Evolutionary conservation across 2,888 invertebrate species (phyloP).

Genomic region (Mystacides longicornis): DNA sequence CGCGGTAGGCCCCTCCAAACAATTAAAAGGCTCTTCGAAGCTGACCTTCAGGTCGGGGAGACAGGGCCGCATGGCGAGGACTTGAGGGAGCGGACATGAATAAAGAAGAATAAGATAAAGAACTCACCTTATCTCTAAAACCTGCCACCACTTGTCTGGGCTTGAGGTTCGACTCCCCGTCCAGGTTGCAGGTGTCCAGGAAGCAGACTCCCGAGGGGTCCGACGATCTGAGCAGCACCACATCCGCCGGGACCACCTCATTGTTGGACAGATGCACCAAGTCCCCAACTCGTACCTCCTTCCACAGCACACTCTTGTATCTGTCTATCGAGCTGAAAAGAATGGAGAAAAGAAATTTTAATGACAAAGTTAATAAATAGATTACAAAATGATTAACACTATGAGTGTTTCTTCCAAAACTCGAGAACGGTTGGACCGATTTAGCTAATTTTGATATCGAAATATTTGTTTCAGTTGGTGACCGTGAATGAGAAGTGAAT

Average conservation of each 20-base stretch:
- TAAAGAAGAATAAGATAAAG: neutral
- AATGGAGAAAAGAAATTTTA: neutral
- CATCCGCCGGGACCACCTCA: slow-evolving; percentile 94
- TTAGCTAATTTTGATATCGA: too few relatives aligned
- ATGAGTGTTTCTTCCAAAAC: too few relatives aligned
- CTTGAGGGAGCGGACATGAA: neutral
- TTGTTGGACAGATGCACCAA: slow-evolving; percentile 93
- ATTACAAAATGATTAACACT: too few relatives aligned
- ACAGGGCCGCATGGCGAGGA: neutral
- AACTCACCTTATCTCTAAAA: slow-evolving; percentile 59
- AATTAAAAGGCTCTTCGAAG: too few relatives aligned
- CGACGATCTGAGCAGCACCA: slow-evolving; percentile 80
- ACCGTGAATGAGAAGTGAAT: too few relatives aligned
- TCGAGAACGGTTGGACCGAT: too few relatives aligned
- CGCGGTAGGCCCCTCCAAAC: too few relatives aligned
- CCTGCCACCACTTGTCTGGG: slow-evolving; percentile 80
- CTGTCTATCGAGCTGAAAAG: slow-evolving; percentile 66
- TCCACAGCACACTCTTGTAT: slow-evolving; percentile 82
- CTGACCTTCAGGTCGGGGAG: neutral
- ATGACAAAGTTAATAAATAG: too few relatives aligned
- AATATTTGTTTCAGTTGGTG: too few relatives aligned
- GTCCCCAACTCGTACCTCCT: slow-evolving; percentile 87
- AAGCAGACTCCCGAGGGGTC: slow-evolving; percentile 85
- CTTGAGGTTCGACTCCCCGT: slow-evolving; percentile 94
- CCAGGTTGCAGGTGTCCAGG: slow-evolving; percentile 93